phyloP scores from a whole-genome alignment of 2,888 invertebrate species.

The Dolichomitus sp. region DNA sequence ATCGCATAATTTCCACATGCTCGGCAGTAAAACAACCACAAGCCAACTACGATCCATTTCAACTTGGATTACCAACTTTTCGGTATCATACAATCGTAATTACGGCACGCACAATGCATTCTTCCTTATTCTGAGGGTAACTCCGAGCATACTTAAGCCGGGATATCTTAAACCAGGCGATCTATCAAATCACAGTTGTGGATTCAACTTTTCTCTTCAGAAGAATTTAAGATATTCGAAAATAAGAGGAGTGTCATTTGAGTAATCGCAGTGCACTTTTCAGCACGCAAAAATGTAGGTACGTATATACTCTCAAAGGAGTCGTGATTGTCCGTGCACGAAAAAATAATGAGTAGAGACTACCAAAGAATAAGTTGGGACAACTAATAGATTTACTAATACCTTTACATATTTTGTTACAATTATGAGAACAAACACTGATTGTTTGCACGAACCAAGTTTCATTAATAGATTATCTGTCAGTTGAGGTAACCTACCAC shows the following conservation, averaged over 20 bases:
- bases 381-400: too few species aligned
- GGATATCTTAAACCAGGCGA: background rate
- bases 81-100: slow-evolving; percentile 18
- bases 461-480: too few species aligned
- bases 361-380: too few species aligned
- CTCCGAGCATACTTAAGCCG: background rate
- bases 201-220: background rate
- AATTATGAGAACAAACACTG: too few species aligned
- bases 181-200: slow-evolving; percentile 4
- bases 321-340: too few species aligned
- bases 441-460: too few species aligned
- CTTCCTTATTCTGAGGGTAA: background rate
- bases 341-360: too few species aligned
- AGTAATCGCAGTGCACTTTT: background rate
- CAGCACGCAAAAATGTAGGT: background rate
- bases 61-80: slow-evolving; percentile 31
- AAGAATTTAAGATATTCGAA: slow-evolving; percentile 8
- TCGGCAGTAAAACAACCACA: slow-evolving; percentile 32
- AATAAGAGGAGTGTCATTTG: background rate
- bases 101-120: slow-evolving; percentile 17
- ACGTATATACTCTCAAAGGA: too few species aligned
- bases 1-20: slow-evolving; percentile 46
- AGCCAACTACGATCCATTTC: slow-evolving; percentile 26
- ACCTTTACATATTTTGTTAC: too few species aligned
- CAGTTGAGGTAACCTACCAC: too few species aligned